Base-by-base conservation (phyloP, 2,113 vertebrate genomes). In the Daphoenositta chrysoptera region DNA sequence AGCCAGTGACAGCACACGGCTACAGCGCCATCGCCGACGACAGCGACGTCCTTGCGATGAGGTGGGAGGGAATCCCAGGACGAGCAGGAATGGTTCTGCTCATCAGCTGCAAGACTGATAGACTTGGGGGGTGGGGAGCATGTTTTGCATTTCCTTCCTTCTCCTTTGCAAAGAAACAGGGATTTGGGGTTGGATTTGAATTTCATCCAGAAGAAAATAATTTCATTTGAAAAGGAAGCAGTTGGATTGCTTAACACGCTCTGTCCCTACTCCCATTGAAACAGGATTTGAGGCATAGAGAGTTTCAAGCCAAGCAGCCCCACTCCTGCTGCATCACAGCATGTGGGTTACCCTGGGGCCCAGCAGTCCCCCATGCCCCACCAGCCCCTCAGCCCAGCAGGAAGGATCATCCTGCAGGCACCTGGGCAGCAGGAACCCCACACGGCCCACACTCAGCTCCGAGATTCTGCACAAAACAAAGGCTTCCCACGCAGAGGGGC, bases 171-270 rank as follows among this genome's bases (percentile, higher is more conserved):
- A 47, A 88, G 83, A 69, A 92, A 90, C 4, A 11, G 57, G 89
- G 89, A 90, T 92, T 90, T 85, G 72, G 79, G 75, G 30, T 28
- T 90, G 86, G 89, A 60, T 94, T 96, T 96, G 75, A 94, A 80
- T 63, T 72, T 76, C 91, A 86, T 83, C 86, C 94, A 96, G 85
- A 64, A 90, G 53, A 86, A 92, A 63, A 85, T 15, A 50, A 54
- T 68, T 82, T 23, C 3, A 2, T 50, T 85, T 37, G 30, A 68
- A 81, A 81, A 87, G 50, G 39, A 89, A 71, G 48, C 48, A 23
- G 45, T 44, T 12, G 37, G 85, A 65, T 65, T 30, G 81, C 42
- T 72, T 27, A 56, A 73, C 51, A 35, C 10, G 0, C 84, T 53
- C 81, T 9, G 23, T 63, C 65, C 69, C 19, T 13, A 26, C 54